Conservation (phyloP, 2,797 vertebrate genomes). For the Amazonetta brasiliensis region DNA sequence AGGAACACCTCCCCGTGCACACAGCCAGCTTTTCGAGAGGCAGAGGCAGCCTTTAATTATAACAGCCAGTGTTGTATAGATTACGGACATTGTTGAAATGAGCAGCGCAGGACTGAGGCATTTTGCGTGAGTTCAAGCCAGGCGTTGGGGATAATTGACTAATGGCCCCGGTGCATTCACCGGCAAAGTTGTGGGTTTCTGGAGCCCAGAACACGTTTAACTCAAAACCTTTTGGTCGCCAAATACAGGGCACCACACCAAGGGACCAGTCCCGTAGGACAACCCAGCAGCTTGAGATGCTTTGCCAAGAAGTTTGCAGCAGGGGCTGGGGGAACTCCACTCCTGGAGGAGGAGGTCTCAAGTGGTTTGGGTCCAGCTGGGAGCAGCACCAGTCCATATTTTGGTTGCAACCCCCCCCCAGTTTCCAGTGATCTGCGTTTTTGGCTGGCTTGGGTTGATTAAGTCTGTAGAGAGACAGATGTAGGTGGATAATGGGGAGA, state of each 20-base stretch:
- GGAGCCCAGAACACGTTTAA: background rate
- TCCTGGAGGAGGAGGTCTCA: background rate
- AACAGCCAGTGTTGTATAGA: background rate
- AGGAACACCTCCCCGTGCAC: background rate
- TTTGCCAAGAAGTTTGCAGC: background rate
- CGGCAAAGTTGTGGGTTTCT: background rate
- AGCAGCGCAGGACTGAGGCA: background rate
- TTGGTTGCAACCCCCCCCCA: background rate
- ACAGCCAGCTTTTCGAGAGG: background rate
- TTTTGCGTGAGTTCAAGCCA: background rate
- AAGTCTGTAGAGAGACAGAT: slow-evolving; percentile 61
- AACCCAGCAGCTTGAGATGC: background rate
- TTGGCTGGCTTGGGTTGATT: slow-evolving; percentile 47
- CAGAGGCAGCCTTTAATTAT: background rate
- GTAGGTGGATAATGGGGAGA: slow-evolving; percentile 65
- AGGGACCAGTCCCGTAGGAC: background rate
- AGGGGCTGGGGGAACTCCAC: background rate
- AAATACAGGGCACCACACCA: background rate
- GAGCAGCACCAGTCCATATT: slow-evolving; percentile 17
- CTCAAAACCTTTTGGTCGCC: background rate
- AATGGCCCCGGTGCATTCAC: background rate
- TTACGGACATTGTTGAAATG: background rate
- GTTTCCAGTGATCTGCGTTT: slow-evolving; percentile 53
- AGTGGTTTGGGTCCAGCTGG: background rate
- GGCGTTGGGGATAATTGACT: background rate